Conservation (phyloP, 1,140 invertebrate genomes). For the Orius laevigatus region DNA sequence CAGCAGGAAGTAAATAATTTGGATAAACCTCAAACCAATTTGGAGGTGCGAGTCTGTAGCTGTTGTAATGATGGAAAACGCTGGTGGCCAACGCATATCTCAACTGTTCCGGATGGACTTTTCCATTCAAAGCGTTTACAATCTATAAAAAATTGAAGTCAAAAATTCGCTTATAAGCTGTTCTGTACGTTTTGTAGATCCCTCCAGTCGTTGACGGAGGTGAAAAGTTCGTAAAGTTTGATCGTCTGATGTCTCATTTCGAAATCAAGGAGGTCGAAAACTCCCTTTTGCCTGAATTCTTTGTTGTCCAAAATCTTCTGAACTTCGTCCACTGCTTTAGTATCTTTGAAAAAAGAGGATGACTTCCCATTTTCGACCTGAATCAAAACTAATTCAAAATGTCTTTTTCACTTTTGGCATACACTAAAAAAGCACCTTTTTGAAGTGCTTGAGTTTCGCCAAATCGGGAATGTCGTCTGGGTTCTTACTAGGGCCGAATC, state of each 20-base stretch:
- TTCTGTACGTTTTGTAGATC: conserved; percentile 5
- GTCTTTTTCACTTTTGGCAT: no score
- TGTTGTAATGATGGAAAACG: conserved; percentile 5
- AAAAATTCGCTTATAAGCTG: background rate
- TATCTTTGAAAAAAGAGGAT: background rate
- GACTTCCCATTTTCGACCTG: no score
- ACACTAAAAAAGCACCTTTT: no score
- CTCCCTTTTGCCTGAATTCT: conserved; percentile 3
- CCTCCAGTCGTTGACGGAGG: background rate
- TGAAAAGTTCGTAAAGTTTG: background rate
- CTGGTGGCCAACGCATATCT: conserved; percentile 1
- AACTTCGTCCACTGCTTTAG: background rate
- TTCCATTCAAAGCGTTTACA: background rate
- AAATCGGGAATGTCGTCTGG: no score
- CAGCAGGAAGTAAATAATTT: conserved; percentile 3
- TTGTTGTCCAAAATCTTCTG: background rate
- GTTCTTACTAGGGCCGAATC: background rate
- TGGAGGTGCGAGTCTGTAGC: conserved; percentile 1
- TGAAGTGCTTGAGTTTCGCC: no score
- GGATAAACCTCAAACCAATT: conserved; percentile 11
- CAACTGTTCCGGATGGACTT: background rate
- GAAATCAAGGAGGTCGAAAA: conserved; percentile 7
- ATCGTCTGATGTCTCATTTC: conserved; percentile 2
- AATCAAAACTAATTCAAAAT: no score
- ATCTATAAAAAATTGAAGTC: background rate